Conservation (phyloP, 2,113 vertebrate genomes). For the Todiramphus chloris region DNA sequence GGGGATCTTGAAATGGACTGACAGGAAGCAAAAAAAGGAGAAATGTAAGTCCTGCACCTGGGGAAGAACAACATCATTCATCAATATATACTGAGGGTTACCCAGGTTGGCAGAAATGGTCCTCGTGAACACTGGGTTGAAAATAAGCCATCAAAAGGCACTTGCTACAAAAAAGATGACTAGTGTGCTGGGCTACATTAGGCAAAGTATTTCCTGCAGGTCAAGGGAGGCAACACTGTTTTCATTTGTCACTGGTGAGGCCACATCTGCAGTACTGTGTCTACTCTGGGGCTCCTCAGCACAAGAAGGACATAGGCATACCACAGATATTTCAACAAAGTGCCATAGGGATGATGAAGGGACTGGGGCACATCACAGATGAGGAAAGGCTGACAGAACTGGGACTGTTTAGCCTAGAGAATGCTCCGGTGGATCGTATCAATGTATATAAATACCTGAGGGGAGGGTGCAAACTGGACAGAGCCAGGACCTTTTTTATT, state of each 20-base stretch:
- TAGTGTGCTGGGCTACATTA: not conserved
- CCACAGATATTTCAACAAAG: not conserved
- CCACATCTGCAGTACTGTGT: not conserved
- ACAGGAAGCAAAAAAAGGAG: not conserved
- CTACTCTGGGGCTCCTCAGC: not conserved
- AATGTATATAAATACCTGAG: not conserved
- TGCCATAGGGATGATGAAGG: not conserved
- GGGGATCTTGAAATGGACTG: not conserved
- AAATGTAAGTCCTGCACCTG: not conserved
- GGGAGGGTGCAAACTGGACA: not conserved
- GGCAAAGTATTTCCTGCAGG: not conserved
- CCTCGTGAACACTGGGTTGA: not conserved
- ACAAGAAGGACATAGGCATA: not conserved
- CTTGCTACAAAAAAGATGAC: not conserved
- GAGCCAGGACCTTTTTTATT: not conserved
- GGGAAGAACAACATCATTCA: not conserved
- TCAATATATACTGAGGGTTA: not conserved
- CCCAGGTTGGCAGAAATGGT: not conserved
- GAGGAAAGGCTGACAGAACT: not conserved
- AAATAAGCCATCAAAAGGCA: not conserved
- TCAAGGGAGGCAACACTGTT: rapidly evolving
- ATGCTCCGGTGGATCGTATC: not conserved
- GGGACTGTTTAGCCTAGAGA: not conserved
- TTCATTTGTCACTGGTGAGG: not conserved
- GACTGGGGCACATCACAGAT: not conserved